phyloP scores from a whole-genome alignment of 2,113 vertebrate genomes.

The Calyptommatus sinebrachiatus region DNA sequence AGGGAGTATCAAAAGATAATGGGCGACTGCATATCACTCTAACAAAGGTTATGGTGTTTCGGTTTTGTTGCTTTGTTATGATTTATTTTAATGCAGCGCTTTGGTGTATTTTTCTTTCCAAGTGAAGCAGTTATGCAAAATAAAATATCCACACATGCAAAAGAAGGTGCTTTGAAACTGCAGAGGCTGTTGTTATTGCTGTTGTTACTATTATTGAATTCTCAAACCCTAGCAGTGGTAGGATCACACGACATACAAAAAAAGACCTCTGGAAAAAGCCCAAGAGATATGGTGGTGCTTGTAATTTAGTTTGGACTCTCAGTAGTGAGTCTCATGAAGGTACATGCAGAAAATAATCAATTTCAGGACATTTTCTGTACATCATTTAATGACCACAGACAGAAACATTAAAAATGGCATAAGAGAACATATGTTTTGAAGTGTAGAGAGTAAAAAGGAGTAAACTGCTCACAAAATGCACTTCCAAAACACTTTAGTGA shows the following conservation, averaged over 20 bases:
- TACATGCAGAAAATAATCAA: no score
- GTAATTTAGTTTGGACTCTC: no score
- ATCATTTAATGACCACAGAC: no score
- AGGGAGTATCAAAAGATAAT: constrained; percentile 61
- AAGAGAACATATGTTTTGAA: no score
- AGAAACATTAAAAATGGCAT: no score
- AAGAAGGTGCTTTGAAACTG: constrained; percentile 24
- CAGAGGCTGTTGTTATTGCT: constrained; percentile 9
- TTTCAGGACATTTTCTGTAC: no score
- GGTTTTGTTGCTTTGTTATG: not conserved
- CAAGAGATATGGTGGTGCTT: no score
- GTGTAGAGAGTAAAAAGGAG: no score
- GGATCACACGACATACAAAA: constrained; percentile 16
- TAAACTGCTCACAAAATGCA: no score
- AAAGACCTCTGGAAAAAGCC: no score
- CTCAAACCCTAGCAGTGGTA: not conserved
- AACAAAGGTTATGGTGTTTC: constrained; percentile 47
- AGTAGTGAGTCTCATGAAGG: no score
- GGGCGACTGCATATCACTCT: constrained; percentile 52
- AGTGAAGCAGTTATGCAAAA: constrained; percentile 41
- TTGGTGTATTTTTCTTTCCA: constrained; percentile 56
- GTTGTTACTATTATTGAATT: constrained; percentile 4
- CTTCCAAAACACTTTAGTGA: no score
- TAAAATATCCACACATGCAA: constrained; percentile 33
- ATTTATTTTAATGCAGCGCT: not conserved